phyloP scores from a whole-genome alignment of 2,888 invertebrate genomes.

The Epistrophe eligans region DNA sequence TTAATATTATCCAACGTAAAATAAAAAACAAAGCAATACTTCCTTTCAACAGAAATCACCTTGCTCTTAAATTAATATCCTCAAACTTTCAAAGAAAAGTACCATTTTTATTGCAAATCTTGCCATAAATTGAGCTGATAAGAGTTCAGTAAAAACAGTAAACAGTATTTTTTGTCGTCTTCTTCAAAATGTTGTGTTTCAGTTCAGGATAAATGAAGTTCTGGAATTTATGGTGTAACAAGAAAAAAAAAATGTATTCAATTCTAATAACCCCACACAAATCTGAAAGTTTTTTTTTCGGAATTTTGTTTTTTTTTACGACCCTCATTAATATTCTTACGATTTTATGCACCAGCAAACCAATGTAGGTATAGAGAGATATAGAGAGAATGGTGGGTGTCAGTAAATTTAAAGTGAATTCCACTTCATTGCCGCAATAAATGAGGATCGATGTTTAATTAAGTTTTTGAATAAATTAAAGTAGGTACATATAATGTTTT shows the following conservation, averaged over 20 bases:
- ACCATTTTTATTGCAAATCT: conserved; percentile 48
- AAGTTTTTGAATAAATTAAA: conserved; percentile 65
- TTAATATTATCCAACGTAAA: not conserved
- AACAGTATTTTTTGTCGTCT: conserved; percentile 13
- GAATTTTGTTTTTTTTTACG: conserved; percentile 31
- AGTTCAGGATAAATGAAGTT: conserved; percentile 29
- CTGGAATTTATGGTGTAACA: conserved; percentile 54
- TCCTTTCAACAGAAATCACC: conserved; percentile 4
- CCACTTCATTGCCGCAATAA: conserved; percentile 53
- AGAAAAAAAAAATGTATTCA: conserved; percentile 56
- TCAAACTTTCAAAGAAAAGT: not conserved
- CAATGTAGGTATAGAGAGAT: not conserved
- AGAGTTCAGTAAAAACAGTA: conserved; percentile 26
- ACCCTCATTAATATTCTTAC: conserved; percentile 61
- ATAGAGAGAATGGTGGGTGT: conserved; percentile 8
- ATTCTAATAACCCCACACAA: conserved; percentile 61
- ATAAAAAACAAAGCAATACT: not conserved
- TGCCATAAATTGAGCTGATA: conserved; percentile 60
- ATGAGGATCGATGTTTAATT: conserved; percentile 65
- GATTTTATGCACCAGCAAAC: conserved; percentile 32
- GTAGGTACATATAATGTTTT: conserved; percentile 8
- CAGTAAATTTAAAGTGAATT: conserved; percentile 47
- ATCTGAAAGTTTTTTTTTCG: conserved; percentile 47
- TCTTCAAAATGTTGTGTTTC: conserved; percentile 25
- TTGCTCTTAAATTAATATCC: not conserved